Evolutionary conservation across 2,888 invertebrate genomes (phyloP), one percentile per base, ranked within the genome.

Genomic region (Clistopyga incitator): DNA sequence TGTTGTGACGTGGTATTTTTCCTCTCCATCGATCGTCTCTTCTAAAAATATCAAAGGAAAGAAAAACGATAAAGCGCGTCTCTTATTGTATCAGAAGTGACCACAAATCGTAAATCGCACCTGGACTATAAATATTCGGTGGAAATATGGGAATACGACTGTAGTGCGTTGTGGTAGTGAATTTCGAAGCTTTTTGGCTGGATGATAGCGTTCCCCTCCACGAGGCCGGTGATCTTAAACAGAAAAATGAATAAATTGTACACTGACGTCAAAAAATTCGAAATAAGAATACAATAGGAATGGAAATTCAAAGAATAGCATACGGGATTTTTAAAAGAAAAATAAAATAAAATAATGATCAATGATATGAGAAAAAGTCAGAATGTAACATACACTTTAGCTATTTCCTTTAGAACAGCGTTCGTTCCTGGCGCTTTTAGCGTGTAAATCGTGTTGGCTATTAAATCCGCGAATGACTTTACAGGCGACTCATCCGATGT

Each of bases 141-240:
- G 91, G 91, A 79, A 90, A 89, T 85, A 91, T 90, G 8, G 90
- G 88, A 10, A 81, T 81, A n/a, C 86, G 86, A 68, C 89, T 90
- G 76, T 88, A 89, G 75, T 88, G 85, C 8, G 83, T 86, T 29
- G 85, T 86, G 6, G 88, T 88, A 3, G 79, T 89, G 71, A 87
- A 74, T 84, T 76, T 88, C 6, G 85, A 84, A 3, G 83, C 61
- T 18, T 71, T 72, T 4, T 85, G 82, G 47, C 82, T 59, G 4
- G 90, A 90, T 10, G 88, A 85, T 38, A 91, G 74, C 20, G 87
- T 86, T 29, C 87, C 81, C 78, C 86, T 86, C 85, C 88, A 87
- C 50, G 82, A 79, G 20, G 82, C 68, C 13, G 87, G 87, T 38
- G 83, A 72, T 23, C 88, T 88, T 38, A 1, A 71, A 76, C 50